These are phyloP conservation scores for Sigmodon hispidus DNA, from an alignment of 2,113 vertebrate genomes.

Conservation along the genomic window DNA sequence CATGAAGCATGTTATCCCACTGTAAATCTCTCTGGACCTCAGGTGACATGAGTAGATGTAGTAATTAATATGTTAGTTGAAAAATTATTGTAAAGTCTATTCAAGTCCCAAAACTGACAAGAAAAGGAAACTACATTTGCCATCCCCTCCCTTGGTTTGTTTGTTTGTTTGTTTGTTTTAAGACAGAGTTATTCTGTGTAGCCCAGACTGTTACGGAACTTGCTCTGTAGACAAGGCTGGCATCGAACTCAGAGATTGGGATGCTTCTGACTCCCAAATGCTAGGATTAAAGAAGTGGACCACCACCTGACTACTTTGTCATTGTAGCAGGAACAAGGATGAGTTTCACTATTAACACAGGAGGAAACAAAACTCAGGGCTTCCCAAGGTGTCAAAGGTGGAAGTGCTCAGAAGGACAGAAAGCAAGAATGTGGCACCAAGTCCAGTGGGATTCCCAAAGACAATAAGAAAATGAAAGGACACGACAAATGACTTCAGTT, in stretches of 20 bases:
- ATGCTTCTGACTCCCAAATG: no score
- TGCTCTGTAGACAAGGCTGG: no score
- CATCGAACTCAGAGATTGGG: no score
- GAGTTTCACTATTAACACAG: neutral
- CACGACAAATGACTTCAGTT: neutral
- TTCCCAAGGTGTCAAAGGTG: neutral
- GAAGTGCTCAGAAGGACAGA: neutral
- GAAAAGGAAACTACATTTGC: neutral
- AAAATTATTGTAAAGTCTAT: constrained; percentile 27
- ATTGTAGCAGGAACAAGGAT: neutral
- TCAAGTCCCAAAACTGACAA: neutral
- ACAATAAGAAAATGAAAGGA: constrained; percentile 31
- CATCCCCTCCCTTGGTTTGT: neutral
- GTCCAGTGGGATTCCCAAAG: neutral
- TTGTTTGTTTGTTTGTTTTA: no score
- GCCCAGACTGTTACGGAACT: neutral
- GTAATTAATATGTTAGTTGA: neutral
- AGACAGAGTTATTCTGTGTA: neutral
- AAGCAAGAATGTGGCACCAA: neutral
- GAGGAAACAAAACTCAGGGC: constrained; percentile 18
- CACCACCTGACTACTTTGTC: neutral
- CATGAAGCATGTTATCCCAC: neutral
- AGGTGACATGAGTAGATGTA: neutral
- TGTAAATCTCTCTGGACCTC: neutral
- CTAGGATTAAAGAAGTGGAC: no score